These are phyloP conservation scores for Adrianichthys oophorus DNA, from an alignment of 2,797 vertebrate genomes.

Conservation along the genomic window DNA sequence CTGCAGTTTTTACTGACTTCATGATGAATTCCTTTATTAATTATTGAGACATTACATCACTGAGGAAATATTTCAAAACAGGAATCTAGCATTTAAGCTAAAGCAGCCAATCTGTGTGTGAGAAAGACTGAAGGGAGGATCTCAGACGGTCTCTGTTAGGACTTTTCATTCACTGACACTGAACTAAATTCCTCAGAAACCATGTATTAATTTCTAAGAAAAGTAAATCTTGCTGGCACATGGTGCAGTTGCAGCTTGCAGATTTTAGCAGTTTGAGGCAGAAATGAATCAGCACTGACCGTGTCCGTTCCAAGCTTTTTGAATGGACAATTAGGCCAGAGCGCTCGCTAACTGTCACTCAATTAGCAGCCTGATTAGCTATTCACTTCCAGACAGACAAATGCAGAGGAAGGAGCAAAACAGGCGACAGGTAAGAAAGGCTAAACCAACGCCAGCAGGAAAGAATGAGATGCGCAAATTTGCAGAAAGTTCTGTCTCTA, in stretches of 20 bases:
- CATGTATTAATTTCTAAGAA: conserved; percentile 42
- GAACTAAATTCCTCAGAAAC: conserved; percentile 51
- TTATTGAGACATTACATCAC: background rate
- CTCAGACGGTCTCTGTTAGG: too few relatives aligned
- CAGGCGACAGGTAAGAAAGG: conserved; percentile 50
- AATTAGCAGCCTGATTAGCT: conserved; percentile 81
- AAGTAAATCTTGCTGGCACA: conserved; percentile 63
- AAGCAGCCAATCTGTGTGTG: background rate
- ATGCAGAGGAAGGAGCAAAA: conserved; percentile 20
- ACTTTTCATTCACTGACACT: conserved; percentile 10
- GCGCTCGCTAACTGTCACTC: conserved; percentile 77
- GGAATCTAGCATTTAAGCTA: background rate
- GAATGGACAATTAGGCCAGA: conserved; percentile 83
- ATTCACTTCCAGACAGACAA: conserved; percentile 72
- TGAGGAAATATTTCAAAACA: background rate
- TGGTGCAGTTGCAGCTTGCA: conserved; percentile 66
- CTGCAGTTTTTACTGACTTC: too few relatives aligned
- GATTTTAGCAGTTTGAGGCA: conserved; percentile 64
- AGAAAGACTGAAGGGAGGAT: background rate
- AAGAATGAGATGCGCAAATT: conserved; percentile 34
- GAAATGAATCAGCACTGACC: conserved; percentile 78
- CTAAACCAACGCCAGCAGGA: conserved; percentile 57
- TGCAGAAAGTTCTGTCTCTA: conserved; percentile 28
- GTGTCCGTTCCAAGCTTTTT: conserved; percentile 75
- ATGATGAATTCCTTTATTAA: background rate